Percentiles rank a stretch among this genome's conserved stretches.
Evolutionary conservation across 1,140 invertebrate genomes (phyloP).

Genomic region (Eumaeus atala): DNA sequence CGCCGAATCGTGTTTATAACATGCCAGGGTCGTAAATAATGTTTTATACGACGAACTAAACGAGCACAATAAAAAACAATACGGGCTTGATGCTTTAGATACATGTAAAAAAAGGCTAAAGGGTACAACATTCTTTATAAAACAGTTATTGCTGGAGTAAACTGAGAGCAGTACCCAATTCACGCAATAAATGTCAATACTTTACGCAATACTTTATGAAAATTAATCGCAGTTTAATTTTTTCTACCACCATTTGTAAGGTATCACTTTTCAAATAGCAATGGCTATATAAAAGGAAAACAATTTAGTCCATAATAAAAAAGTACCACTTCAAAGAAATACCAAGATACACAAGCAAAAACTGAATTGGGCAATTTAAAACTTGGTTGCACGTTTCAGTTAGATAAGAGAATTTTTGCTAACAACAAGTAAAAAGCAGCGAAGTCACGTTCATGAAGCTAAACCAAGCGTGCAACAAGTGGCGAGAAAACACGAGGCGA

Average conservation of each 20-base stretch:
- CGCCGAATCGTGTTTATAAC: constrained; percentile 10
- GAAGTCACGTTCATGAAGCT: constrained; percentile 52
- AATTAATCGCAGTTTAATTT: no score
- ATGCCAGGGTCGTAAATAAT: constrained; percentile 26
- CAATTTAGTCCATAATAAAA: no score
- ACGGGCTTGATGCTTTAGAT: constrained; percentile 26
- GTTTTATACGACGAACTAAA: constrained; percentile 25
- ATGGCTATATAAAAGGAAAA: no score
- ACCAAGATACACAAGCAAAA: constrained; percentile 10
- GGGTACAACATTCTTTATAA: not conserved
- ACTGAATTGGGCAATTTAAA: constrained; percentile 42
- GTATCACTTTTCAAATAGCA: no score
- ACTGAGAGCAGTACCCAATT: no score
- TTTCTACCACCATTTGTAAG: no score
- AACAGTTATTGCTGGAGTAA: no score
- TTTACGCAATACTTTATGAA: no score
- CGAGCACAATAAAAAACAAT: constrained; percentile 24
- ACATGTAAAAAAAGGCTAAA: not conserved
- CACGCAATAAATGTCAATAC: no score
- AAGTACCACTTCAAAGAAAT: not conserved
- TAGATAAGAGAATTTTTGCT: constrained; percentile 47
- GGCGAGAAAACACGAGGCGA: constrained; percentile 39
- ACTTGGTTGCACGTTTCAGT: constrained; percentile 43
- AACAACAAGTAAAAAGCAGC: constrained; percentile 45
- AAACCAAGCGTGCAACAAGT: constrained; percentile 60